Conservation (phyloP, 2,888 invertebrate genomes). For the Vesta saturnalis region DNA sequence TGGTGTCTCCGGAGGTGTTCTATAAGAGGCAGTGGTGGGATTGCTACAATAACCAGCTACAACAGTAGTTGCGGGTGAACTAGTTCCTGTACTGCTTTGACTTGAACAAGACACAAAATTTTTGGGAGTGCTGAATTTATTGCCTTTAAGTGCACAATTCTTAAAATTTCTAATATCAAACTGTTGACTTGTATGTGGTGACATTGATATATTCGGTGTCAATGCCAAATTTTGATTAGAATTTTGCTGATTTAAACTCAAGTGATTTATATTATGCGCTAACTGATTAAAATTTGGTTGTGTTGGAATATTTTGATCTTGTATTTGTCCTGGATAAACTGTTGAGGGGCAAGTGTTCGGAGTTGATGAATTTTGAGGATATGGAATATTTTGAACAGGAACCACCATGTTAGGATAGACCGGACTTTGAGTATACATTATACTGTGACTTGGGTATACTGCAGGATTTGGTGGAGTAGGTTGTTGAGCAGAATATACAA, state of each 20-base stretch:
- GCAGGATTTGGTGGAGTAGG: constrained; percentile 44
- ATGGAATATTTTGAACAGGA: constrained; percentile 38
- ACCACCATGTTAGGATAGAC: constrained; percentile 35
- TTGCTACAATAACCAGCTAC: constrained; percentile 55
- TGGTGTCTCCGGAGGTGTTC: constrained; percentile 59
- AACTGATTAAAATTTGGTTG: constrained; percentile 22
- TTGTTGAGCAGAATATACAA: constrained; percentile 40
- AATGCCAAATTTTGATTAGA: constrained; percentile 25
- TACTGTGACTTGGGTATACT: constrained; percentile 52
- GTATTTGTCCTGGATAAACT: constrained; percentile 26
- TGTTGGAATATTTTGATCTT: constrained; percentile 26
- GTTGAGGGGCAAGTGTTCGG: constrained; percentile 54
- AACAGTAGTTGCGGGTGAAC: constrained; percentile 59
- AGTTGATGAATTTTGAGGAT: constrained; percentile 51
- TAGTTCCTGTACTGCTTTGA: constrained; percentile 59
- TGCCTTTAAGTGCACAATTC: constrained; percentile 44
- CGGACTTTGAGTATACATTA: constrained; percentile 52
- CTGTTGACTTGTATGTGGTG: constrained; percentile 15
- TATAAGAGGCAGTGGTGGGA: constrained; percentile 47
- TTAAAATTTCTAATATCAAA: constrained; percentile 41
- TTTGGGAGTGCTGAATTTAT: constrained; percentile 46
- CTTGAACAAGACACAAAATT: constrained; percentile 52
- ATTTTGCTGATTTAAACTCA: constrained; percentile 16
- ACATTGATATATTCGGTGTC: constrained; percentile 22
- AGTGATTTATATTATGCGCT: constrained; percentile 21